These are phyloP conservation scores for Rousettus madagascariensis DNA, from an alignment of 2,797 vertebrate species.

Conservation along the genomic window DNA sequence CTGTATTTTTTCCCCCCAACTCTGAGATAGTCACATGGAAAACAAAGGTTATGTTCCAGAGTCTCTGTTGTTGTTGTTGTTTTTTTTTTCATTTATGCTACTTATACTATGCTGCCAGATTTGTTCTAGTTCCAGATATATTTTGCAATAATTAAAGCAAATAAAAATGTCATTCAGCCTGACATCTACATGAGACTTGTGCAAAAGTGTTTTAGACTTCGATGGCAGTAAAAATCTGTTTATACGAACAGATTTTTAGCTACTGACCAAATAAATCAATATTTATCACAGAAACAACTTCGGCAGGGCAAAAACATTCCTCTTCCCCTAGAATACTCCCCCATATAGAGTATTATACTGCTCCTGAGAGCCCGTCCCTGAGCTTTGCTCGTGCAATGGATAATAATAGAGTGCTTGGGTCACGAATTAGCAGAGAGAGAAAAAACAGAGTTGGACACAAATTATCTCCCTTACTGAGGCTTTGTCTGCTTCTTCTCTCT, in stretches of 20 bases:
- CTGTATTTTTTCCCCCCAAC: background rate
- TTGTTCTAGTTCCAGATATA: background rate
- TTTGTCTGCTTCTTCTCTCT: background rate
- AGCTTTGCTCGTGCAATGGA: background rate
- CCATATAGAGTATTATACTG: accelerated
- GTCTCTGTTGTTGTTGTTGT: background rate
- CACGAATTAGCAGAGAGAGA: accelerated
- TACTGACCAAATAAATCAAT: background rate
- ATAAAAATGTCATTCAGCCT: conserved; percentile 47
- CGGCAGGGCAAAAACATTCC: background rate
- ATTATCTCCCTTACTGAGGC: background rate
- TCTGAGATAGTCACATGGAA: background rate
- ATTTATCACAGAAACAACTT: background rate
- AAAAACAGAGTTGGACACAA: background rate
- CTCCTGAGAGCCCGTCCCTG: background rate
- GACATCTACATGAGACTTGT: background rate
- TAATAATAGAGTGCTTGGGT: no score
- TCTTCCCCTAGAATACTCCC: background rate
- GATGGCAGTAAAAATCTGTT: conserved; percentile 15
- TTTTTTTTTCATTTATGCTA: conserved; percentile 20
- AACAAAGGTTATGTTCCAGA: background rate
- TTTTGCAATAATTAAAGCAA: conserved; percentile 44
- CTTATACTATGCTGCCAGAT: conserved; percentile 1
- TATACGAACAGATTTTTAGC: background rate
- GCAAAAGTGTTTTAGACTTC: conserved; percentile 33